Conservation (phyloP, 2,797 vertebrate genomes). For the Champsocephalus esox region DNA sequence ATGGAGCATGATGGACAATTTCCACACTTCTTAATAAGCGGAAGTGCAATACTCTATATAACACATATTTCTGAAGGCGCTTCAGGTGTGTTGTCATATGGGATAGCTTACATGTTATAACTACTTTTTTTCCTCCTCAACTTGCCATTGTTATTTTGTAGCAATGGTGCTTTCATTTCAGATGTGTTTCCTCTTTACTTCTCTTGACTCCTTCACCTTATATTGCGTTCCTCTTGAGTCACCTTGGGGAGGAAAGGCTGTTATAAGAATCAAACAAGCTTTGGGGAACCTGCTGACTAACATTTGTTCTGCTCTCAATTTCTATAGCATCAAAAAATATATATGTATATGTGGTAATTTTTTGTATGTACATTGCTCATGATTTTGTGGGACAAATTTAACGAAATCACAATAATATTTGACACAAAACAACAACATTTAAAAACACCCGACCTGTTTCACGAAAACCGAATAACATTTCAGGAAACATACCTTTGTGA, state of each 20-base stretch:
- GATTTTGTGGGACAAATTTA: conserved; percentile 3
- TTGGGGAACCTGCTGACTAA: background rate
- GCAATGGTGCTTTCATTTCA: background rate
- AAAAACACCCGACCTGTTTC: too few species aligned
- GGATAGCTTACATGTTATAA: background rate
- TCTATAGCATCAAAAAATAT: background rate
- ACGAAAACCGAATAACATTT: too few species aligned
- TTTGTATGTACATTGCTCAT: conserved; percentile 5
- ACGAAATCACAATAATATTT: too few species aligned
- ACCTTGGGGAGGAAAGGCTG: background rate
- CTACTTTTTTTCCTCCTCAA: background rate
- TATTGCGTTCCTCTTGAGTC: background rate
- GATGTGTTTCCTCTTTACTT: conserved; percentile 11
- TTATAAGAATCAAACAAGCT: conserved; percentile 19
- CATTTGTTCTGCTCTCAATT: background rate
- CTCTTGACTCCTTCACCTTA: conserved; percentile 7
- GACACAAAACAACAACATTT: too few species aligned
- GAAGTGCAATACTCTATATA: too few species aligned
- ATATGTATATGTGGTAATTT: background rate
- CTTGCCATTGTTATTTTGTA: conserved; percentile 6
- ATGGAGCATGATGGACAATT: conserved; percentile 11
- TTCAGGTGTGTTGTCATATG: background rate
- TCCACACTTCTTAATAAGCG: too few species aligned
- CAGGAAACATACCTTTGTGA: too few species aligned
- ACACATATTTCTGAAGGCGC: background rate